Evolutionary conservation across 2,113 vertebrate genomes (phyloP).

Genomic region (Galemys pyrenaicus): DNA sequence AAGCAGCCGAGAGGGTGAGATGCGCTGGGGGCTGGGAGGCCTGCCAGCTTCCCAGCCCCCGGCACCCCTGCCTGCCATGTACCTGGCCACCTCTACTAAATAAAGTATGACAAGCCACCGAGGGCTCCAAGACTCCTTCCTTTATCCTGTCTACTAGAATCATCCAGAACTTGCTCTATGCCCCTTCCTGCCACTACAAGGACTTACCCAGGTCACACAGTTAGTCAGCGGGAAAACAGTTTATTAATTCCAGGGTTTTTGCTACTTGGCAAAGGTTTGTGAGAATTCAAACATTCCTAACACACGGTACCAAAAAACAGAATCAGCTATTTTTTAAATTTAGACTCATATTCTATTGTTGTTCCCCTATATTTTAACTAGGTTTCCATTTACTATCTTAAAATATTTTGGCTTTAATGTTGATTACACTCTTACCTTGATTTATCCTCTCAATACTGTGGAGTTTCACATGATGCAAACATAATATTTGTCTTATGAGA

Average conservation of each 20-base stretch:
- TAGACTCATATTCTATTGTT: neutral
- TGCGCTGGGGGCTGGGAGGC: too few relatives aligned
- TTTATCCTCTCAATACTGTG: neutral
- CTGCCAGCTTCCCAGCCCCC: too few relatives aligned
- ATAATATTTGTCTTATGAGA: neutral
- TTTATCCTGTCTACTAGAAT: too few relatives aligned
- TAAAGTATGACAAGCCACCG: too few relatives aligned
- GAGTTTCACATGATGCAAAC: neutral
- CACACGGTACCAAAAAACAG: neutral
- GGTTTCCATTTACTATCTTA: neutral
- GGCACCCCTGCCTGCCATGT: too few relatives aligned
- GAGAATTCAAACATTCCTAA: constrained; percentile 9
- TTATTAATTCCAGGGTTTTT: neutral
- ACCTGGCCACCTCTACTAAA: too few relatives aligned
- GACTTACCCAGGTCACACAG: neutral
- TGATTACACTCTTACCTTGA: neutral
- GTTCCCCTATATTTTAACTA: neutral
- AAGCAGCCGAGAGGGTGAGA: too few relatives aligned
- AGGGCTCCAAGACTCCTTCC: too few relatives aligned
- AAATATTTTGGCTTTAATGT: neutral
- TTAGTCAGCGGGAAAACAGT: neutral
- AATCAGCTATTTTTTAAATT: neutral
- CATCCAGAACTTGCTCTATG: too few relatives aligned
- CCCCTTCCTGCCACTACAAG: too few relatives aligned
- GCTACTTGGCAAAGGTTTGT: neutral